Evolutionary conservation across 2,797 vertebrate species (phyloP).

Genomic region (Bucorvus abyssinicus): DNA sequence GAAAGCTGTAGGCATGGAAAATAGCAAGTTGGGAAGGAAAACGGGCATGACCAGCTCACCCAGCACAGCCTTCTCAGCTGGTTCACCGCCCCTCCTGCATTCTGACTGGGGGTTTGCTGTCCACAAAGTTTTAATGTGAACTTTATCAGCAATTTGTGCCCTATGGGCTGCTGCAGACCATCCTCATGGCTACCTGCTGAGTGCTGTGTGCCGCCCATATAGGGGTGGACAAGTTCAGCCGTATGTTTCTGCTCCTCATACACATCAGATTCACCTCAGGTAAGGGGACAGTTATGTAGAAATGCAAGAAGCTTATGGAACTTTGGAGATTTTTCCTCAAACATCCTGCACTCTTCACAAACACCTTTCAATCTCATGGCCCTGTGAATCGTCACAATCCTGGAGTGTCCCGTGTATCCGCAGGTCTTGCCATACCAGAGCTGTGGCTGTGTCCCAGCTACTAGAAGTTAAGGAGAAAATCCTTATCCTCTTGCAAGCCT

Average conservation of each 20-base stretch:
- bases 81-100: not conserved
- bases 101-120: not conserved
- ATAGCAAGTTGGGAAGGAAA: not conserved
- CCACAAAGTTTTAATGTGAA: not conserved
- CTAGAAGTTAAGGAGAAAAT: not conserved
- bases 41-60: not conserved
- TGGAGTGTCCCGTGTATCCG: not conserved
- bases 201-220: rapidly evolving
- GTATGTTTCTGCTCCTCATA: not conserved
- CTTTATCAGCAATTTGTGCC: not conserved
- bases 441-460: not conserved
- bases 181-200: not conserved
- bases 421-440: not conserved
- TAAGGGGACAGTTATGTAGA: not conserved
- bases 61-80: not conserved
- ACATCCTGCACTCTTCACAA: not conserved
- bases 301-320: not conserved
- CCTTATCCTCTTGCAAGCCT: not conserved
- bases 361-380: not conserved
- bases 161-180: not conserved
- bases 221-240: not conserved
- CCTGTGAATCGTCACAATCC: not conserved
- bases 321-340: not conserved
- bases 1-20: not conserved
- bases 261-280: not conserved